Evolutionary conservation across 2,888 invertebrate species (phyloP), one percentile per base, ranked within the genome.

Genomic region (Tupiocoris notatus): DNA sequence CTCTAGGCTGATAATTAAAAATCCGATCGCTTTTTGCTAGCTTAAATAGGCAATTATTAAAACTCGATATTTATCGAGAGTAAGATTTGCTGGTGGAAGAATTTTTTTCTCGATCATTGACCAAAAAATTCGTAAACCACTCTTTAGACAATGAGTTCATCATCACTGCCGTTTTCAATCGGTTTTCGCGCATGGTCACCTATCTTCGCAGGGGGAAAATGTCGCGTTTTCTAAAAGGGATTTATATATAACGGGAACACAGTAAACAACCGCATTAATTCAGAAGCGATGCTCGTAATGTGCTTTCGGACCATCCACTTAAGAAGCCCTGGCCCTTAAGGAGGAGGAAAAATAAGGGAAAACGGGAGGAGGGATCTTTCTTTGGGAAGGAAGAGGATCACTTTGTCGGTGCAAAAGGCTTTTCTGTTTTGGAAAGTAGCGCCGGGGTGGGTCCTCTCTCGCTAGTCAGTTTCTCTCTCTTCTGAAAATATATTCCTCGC

Each of bases 401-500:
- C 63, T 63, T 58, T 23, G 70, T 39, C 39, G 6, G 39, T 39
- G 39, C 39, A 39, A 39, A 39, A 39, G 39, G 39, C 39, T 39
- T 39, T 39, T 39, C 39, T 39, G 39, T 39, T 39, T 12, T 39
- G 39, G n/a, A n/a, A n/a, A n/a, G n/a, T n/a, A n/a, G n/a, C n/a
- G n/a, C n/a, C n/a, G n/a, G 39, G 39, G 6, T 12, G 39, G 39
- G 39, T 39, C 39, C 39, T 39, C 39, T n/a, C n/a, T 54, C 16
- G 16, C 54, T 16, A 39, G 39, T 39, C 39, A 39, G 6, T 39
- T 39, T 39, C 39, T 39, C 39, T 39, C 39, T 39, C 39, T 39
- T 39, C 39, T 39, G 39, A 12, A 62, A 73, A 73, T 73, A 73
- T 73, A 73, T 73, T 73, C 54, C 73, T 56, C 73, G 73, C 73